Percentiles rank a stretch among this genome's conserved stretches.
Evolutionary conservation across 2,888 invertebrate species (phyloP).

Genomic region (Drosophila kambysellisi): DNA sequence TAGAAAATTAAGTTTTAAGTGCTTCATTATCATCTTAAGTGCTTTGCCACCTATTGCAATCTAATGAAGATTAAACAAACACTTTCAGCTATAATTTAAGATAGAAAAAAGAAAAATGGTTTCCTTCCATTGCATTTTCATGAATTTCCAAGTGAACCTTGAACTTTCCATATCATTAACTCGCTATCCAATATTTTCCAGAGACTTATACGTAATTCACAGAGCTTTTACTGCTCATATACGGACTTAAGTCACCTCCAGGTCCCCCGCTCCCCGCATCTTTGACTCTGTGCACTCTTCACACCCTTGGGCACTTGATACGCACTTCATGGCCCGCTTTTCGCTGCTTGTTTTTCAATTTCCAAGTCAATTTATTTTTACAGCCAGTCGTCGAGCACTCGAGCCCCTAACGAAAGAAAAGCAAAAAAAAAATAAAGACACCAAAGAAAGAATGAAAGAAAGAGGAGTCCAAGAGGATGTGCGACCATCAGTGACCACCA

Average conservation of each 20-base stretch:
- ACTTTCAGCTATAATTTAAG: neutral
- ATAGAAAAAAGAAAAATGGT: neutral
- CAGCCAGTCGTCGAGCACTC: constrained; percentile 60
- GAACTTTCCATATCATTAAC: constrained; percentile 54
- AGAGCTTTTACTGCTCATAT: constrained; percentile 59
- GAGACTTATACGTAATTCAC: constrained; percentile 42
- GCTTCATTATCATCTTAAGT: neutral
- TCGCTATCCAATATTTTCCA: constrained; percentile 42
- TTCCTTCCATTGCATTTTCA: constrained; percentile 11
- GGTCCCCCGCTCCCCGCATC: constrained; percentile 5
- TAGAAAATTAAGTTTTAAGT: neutral
- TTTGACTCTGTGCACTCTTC: constrained; percentile 16
- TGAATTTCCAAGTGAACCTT: constrained; percentile 21
- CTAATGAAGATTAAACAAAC: neutral
- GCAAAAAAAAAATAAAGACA: neutral
- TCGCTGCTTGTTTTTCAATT: constrained; percentile 72
- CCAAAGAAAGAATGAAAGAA: neutral
- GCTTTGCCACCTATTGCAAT: neutral
- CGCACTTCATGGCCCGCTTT: constrained; percentile 57
- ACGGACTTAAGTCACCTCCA: constrained; percentile 24
- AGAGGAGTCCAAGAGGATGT: constrained; percentile 50
- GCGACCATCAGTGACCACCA: constrained; percentile 19
- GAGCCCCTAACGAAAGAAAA: constrained; percentile 19
- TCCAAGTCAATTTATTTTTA: constrained; percentile 81
- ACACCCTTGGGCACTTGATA: constrained; percentile 48